Conservation (phyloP, 2,113 vertebrate genomes). For the Excalfactoria chinensis region DNA sequence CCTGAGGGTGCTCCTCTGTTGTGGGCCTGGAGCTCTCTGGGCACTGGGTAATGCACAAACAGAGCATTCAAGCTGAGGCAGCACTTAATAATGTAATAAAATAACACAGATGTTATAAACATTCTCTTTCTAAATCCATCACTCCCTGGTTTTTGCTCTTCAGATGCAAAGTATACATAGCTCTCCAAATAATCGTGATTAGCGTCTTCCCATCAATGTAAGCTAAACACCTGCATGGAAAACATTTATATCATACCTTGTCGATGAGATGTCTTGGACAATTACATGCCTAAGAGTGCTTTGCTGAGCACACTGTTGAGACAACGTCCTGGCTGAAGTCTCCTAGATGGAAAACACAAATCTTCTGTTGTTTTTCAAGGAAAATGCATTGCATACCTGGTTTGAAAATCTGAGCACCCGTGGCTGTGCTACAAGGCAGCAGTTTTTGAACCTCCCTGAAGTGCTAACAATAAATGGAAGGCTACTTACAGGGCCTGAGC, state of each 20-base stretch:
- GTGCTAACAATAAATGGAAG: not conserved
- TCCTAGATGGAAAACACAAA: not conserved
- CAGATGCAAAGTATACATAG: not conserved
- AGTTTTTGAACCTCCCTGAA: not conserved
- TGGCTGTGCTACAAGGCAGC: not conserved
- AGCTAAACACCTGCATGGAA: not conserved
- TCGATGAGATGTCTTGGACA: not conserved
- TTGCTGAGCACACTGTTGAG: not conserved
- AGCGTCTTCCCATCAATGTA: not conserved
- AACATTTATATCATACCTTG: not conserved
- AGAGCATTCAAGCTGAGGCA: not conserved
- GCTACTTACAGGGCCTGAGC: not conserved
- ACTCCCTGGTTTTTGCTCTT: not conserved
- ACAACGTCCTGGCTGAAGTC: not conserved
- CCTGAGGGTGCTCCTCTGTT: not conserved
- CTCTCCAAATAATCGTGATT: not conserved
- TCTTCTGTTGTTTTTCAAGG: not conserved
- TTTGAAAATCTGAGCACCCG: not conserved
- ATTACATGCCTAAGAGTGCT: not conserved
- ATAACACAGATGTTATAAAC: not conserved
- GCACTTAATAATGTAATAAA: not conserved
- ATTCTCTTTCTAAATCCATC: not conserved
- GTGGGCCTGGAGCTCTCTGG: not conserved
- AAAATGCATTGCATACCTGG: not conserved
- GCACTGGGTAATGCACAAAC: not conserved